phyloP scores from a whole-genome alignment of 2,888 invertebrate species.

The Hirtodrosophila confusa region DNA sequence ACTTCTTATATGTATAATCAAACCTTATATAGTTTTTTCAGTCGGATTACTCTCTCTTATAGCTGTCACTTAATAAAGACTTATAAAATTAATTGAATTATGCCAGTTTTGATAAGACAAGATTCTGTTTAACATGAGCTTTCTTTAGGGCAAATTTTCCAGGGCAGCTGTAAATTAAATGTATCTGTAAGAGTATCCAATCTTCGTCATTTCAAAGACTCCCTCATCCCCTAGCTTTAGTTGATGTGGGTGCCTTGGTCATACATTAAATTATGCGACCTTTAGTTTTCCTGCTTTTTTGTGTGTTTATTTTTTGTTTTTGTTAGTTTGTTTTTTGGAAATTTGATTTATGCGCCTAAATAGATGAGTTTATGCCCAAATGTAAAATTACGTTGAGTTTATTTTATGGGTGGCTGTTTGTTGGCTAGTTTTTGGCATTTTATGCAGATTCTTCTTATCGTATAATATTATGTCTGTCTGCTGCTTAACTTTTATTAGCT shows the following conservation, averaged over 20 bases:
- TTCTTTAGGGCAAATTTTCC: too few relatives aligned
- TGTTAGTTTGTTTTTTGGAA: constrained; percentile 6
- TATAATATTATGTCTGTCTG: constrained; percentile 21
- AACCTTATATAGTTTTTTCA: too few relatives aligned
- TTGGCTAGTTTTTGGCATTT: constrained; percentile 32
- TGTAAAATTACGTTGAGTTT: constrained; percentile 56
- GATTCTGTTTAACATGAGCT: too few relatives aligned
- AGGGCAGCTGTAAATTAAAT: too few relatives aligned
- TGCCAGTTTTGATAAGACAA: too few relatives aligned
- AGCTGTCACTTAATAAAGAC: too few relatives aligned
- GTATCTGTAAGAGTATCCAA: too few relatives aligned
- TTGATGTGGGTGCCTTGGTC: constrained; percentile 23
- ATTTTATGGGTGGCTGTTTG: constrained; percentile 29
- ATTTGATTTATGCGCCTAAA: constrained; percentile 63
- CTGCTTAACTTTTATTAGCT: constrained; percentile 67
- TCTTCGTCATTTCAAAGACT: neutral
- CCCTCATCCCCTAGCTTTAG: neutral
- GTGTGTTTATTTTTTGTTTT: constrained; percentile 2
- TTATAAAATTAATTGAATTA: too few relatives aligned
- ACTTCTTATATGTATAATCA: too few relatives aligned
- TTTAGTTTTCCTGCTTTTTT: constrained; percentile 26
- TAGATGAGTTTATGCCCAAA: constrained; percentile 36
- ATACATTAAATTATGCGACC: constrained; percentile 56
- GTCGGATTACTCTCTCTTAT: too few relatives aligned
- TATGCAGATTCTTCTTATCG: constrained; percentile 49